Base-by-base conservation (phyloP, 2,113 vertebrate genomes). In the Lampris megalopsis region DNA sequence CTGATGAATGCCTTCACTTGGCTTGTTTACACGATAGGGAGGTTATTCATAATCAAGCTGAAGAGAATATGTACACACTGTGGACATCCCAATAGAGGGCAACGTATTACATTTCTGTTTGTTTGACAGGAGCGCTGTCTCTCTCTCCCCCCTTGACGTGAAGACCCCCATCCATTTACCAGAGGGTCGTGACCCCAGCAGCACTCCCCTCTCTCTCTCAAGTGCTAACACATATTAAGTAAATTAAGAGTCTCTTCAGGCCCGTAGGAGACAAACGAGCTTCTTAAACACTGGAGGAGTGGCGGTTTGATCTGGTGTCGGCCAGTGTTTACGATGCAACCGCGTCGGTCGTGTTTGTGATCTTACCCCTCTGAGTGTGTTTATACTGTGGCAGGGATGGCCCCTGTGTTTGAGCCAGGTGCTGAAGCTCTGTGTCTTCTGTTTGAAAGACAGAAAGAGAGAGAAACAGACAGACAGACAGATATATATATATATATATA, bases 81-180 rank as follows among this genome's bases (percentile, higher is more conserved):
- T 93, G 95, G 95, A 96, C 96, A 95, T 95, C 95, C 95, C 94
- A 93, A 96, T 94, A 97, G 94, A 96, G 94, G 93, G 93, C 94
- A 79, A 95, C 94, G 92, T 96, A 97, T 97, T 97, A 94, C 95
- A 97, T 97, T 96, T 95, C 95, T 95, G 94, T 95, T 96, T 98
- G 97, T 98, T 98, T 98, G 97, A 98, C 97, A 98, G 95, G 94
- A 96, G 94, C 90, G 94, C 95, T 96, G 94, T 96, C 95, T 96
- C 95, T 95, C 94, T 96, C 92, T 95, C 93, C 93, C 94, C 93
- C 92, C 93, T 68, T 83, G 94, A 96, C 94, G 95, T 94, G 96
- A 96, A 97, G 95, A 96, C 95, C 95, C 95, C 94, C 95, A 96
- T 97, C 96, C 95, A 96, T 97, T 95, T 94, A 94, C 87, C 91